These are phyloP conservation scores for Helicoverpa zea DNA, from an alignment of 1,140 invertebrate genomes.

Conservation along the genomic window DNA sequence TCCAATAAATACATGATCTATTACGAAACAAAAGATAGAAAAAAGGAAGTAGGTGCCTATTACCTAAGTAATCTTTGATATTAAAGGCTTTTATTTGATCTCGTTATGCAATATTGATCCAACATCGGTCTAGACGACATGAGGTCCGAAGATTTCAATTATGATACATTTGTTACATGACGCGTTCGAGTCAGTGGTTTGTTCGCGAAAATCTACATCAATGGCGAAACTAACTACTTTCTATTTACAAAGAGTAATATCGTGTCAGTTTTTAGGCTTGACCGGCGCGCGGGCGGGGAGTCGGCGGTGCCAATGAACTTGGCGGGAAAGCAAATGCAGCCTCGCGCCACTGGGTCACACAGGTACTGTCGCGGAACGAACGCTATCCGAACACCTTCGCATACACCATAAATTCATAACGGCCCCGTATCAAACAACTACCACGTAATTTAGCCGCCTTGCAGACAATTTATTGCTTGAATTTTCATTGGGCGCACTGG, in stretches of 20 bases:
- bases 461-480: slow-evolving; percentile 63
- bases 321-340: slow-evolving; percentile 76
- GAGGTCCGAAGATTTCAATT: slow-evolving; percentile 51
- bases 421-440: slow-evolving; percentile 53
- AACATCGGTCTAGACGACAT: slow-evolving; percentile 20
- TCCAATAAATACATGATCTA: slow-evolving; percentile 2
- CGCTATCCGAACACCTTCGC: slow-evolving; percentile 58
- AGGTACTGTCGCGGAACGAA: slow-evolving; percentile 71
- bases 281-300: slow-evolving; percentile 61
- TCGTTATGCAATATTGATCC: slow-evolving; percentile 41
- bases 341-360: slow-evolving; percentile 75
- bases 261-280: slow-evolving; percentile 75
- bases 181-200: slow-evolving; percentile 2
- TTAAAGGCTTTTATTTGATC: slow-evolving; percentile 36
- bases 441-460: slow-evolving; percentile 60
- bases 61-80: slow-evolving; percentile 11
- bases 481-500: slow-evolving; percentile 60
- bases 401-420: slow-evolving; percentile 59
- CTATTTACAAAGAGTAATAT: slow-evolving; percentile 77
- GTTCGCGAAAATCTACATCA: slow-evolving; percentile 70
- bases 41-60: slow-evolving; percentile 36
- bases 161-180: slow-evolving; percentile 48
- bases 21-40: slow-evolving; percentile 30
- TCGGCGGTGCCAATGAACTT: slow-evolving; percentile 79
- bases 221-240: slow-evolving; percentile 78